A percentile compares a stretch with the other conserved stretches of the same genome.
Conservation (phyloP, 2,888 invertebrate genomes). For the Cantharis rustica region DNA sequence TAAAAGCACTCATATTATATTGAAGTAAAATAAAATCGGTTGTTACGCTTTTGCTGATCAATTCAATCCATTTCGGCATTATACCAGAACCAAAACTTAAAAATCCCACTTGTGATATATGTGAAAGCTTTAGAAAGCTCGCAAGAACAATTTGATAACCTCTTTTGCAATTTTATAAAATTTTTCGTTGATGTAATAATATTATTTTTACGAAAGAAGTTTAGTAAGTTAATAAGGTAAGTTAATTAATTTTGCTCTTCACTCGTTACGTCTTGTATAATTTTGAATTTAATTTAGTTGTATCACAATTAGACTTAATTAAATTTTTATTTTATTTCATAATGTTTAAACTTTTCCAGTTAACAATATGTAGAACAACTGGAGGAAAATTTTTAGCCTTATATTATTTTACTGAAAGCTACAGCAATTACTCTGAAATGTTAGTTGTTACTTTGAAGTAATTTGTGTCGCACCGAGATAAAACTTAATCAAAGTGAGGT, state of each 20-base stretch:
- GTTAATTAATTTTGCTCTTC: background rate
- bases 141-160: background rate
- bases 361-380: background rate
- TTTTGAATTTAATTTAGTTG: background rate
- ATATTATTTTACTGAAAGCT: background rate
- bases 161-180: background rate
- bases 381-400: background rate
- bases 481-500: background rate
- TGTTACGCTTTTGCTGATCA: background rate
- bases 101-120: background rate
- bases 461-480: background rate
- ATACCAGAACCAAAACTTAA: background rate
- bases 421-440: background rate
- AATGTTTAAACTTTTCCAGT: background rate
- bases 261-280: background rate
- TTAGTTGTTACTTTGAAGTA: background rate
- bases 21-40: background rate
- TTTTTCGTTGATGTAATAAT: background rate
- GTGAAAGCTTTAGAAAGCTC: background rate
- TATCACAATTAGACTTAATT: background rate
- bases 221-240: background rate
- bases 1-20: background rate
- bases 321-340: background rate
- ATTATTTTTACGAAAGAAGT: background rate
- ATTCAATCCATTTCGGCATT: background rate